A percentile compares a stretch with the other conserved stretches of the same genome.
Evolutionary conservation across 1,140 invertebrate species (phyloP).

Genomic region (Thereuonema tuberculata): DNA sequence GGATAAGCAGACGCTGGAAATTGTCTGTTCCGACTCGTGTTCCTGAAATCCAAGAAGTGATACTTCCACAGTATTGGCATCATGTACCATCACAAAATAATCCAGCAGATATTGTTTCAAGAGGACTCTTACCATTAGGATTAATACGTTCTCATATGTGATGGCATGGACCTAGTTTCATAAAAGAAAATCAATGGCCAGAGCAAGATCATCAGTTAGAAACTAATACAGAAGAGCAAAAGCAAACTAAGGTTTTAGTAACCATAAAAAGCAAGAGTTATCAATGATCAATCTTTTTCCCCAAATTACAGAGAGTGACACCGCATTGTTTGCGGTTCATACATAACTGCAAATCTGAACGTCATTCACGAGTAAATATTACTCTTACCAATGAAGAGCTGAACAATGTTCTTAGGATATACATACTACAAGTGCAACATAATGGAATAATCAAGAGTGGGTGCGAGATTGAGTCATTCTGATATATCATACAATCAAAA

Average conservation of each 20-base stretch:
- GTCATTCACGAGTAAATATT: not conserved
- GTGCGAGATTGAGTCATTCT: not conserved
- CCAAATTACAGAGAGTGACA: not conserved
- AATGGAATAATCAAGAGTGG: not conserved
- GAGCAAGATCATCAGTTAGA: not conserved
- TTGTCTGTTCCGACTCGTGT: conserved; percentile 33
- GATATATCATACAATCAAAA: not conserved
- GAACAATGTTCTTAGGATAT: not conserved
- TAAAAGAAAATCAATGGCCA: conserved; percentile 1
- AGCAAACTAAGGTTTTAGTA: not conserved
- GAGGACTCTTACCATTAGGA: not conserved
- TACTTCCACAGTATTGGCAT: conserved; percentile 13
- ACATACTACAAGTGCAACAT: not conserved
- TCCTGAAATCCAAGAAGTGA: conserved; percentile 24
- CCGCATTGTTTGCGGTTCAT: not conserved
- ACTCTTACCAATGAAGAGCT: not conserved
- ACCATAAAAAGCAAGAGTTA: not conserved
- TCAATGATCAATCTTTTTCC: not conserved
- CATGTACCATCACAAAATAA: conserved; percentile 18
- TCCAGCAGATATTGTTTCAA: conserved; percentile 13
- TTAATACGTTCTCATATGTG: not conserved
- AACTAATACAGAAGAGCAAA: not conserved
- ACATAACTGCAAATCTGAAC: not conserved
- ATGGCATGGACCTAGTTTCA: not conserved
- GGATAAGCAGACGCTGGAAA: conserved; percentile 27